These are phyloP conservation scores for Drosophila subobscura DNA, from an alignment of 1,140 invertebrate species.

Conservation along the genomic window DNA sequence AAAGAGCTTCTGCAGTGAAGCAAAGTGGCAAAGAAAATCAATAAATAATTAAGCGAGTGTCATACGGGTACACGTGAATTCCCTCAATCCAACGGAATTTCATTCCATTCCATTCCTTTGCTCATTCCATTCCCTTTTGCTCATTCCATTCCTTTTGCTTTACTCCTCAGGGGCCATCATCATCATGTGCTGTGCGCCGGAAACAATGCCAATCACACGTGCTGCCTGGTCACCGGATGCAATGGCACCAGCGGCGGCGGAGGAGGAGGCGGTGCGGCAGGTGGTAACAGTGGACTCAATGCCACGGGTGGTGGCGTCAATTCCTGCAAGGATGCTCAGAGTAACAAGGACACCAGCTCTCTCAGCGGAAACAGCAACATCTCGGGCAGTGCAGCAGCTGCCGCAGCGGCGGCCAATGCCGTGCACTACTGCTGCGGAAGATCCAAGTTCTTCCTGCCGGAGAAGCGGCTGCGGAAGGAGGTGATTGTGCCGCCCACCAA, in stretches of 20 bases:
- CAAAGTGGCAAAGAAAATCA: too few species aligned
- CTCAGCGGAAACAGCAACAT: constrained; percentile 66
- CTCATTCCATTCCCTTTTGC: neutral
- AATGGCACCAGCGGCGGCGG: constrained; percentile 48
- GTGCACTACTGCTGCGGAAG: constrained; percentile 76
- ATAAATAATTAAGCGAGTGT: too few species aligned
- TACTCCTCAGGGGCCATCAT: constrained; percentile 60
- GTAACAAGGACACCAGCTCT: constrained; percentile 64
- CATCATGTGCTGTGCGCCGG: constrained; percentile 77
- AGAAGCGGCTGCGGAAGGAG: constrained; percentile 89
- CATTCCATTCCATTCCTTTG: neutral
- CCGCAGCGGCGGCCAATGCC: constrained; percentile 50
- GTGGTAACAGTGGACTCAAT: constrained; percentile 4
- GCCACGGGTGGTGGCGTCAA: constrained; percentile 17
- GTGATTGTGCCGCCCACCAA: constrained; percentile 93
- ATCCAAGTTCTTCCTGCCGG: constrained; percentile 86
- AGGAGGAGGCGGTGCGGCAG: constrained; percentile 16
- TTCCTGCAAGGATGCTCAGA: constrained; percentile 55
- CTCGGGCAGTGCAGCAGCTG: constrained; percentile 48
- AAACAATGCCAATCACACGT: constrained; percentile 72
- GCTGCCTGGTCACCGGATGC: constrained; percentile 75
- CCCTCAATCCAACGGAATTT: too few species aligned
- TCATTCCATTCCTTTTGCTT: neutral
- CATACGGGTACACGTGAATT: too few species aligned
- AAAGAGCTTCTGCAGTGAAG: too few species aligned